Percentiles rank a stretch among this genome's conserved stretches.
These are phyloP conservation scores for Cecidostiba fungosa DNA, from an alignment of 2,888 invertebrate genomes.

Conservation along the genomic window DNA sequence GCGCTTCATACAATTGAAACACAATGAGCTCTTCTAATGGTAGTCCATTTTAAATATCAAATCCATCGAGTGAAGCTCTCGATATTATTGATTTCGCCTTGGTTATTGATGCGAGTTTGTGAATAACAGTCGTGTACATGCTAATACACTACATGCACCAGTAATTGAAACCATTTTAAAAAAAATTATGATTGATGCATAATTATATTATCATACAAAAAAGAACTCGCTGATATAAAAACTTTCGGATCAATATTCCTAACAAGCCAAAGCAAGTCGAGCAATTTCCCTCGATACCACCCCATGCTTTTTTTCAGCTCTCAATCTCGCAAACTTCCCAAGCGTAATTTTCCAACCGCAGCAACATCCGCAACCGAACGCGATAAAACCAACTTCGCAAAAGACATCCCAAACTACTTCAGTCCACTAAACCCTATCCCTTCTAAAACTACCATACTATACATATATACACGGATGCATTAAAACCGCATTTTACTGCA, in stretches of 20 bases:
- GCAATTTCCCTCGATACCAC: too few relatives aligned
- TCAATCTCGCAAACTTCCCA: background rate
- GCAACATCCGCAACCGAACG: background rate
- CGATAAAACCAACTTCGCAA: background rate
- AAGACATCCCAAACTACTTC: background rate
- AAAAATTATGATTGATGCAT: too few relatives aligned
- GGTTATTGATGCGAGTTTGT: too few relatives aligned
- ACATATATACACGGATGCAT: background rate
- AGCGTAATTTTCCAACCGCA: too few relatives aligned
- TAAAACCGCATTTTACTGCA: background rate
- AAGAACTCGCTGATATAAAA: too few relatives aligned
- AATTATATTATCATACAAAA: too few relatives aligned
- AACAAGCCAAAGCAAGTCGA: too few relatives aligned
- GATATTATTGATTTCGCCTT: constrained; percentile 3
- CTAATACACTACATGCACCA: too few relatives aligned
- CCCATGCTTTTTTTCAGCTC: too few relatives aligned
- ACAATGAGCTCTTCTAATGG: constrained; percentile 13
- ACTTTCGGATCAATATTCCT: too few relatives aligned
- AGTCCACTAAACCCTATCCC: background rate
- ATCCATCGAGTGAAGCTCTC: constrained; percentile 2
- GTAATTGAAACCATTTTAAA: too few relatives aligned
- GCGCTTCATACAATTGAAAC: background rate
- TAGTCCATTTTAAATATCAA: constrained; percentile 10
- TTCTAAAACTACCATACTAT: background rate
- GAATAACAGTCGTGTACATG: too few relatives aligned